phyloP scores from a whole-genome alignment of 2,797 vertebrate species.

The Chaenodraco wilsoni region DNA sequence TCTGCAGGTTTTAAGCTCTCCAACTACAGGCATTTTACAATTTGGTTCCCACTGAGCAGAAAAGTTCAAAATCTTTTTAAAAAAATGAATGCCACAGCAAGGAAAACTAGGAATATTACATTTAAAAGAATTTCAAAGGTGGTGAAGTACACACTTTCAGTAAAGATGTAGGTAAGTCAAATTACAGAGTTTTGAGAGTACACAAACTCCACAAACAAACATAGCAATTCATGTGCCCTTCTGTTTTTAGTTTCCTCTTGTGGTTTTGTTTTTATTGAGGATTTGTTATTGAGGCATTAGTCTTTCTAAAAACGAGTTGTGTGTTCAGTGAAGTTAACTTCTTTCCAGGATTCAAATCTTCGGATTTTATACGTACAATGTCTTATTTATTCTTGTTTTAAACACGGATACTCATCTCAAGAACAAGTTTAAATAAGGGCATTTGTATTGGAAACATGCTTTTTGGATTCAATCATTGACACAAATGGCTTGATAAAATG shows the following conservation, averaged over 20 bases:
- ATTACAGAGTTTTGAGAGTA: background rate
- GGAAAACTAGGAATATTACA: too few relatives aligned
- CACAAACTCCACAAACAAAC: background rate
- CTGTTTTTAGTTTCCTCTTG: background rate
- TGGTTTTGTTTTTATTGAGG: background rate
- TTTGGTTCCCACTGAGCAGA: background rate
- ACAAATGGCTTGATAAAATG: conserved; percentile 15
- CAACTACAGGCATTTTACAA: background rate
- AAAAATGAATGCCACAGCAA: background rate
- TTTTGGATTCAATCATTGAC: conserved; percentile 7
- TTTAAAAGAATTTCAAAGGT: background rate
- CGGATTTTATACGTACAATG: background rate
- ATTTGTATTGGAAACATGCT: conserved; percentile 10
- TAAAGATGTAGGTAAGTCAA: background rate
- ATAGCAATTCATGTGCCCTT: background rate
- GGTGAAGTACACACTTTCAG: background rate
- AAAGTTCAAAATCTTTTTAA: background rate
- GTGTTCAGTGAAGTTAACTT: background rate
- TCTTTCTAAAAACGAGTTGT: conserved; percentile 3
- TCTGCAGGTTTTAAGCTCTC: background rate
- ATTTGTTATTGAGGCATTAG: background rate
- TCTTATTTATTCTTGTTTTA: background rate
- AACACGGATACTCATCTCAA: conserved; percentile 2
- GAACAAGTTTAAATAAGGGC: background rate
- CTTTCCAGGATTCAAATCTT: background rate